Evolutionary conservation across 2,888 invertebrate species (phyloP).

Genomic region (Cremastinae sp.): DNA sequence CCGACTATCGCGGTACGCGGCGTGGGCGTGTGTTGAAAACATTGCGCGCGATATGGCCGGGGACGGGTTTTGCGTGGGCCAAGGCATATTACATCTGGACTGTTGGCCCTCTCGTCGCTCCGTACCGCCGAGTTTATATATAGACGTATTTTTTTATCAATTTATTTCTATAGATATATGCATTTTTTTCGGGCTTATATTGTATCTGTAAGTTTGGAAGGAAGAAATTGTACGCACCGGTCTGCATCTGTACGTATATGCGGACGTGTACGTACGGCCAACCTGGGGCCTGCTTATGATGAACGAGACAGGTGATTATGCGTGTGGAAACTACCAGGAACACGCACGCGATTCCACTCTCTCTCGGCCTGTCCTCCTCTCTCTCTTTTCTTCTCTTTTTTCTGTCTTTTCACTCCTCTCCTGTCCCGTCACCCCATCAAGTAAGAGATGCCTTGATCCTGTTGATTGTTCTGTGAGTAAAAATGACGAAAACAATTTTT

Average conservation of each 20-base stretch:
- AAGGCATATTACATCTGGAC: constrained; percentile 76
- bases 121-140: constrained; percentile 18
- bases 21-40: constrained; percentile 78
- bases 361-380: constrained; percentile 38
- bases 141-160: constrained; percentile 9
- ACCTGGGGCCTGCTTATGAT: constrained; percentile 71
- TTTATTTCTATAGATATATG: constrained; percentile 15
- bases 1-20: constrained; percentile 71
- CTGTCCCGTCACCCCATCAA: constrained; percentile 45
- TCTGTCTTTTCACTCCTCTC: constrained; percentile 10
- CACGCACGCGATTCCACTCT: constrained; percentile 62
- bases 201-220: constrained; percentile 4
- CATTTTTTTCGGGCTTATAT: constrained; percentile 12
- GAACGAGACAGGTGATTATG: constrained; percentile 80
- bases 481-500: no score
- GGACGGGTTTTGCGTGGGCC: constrained; percentile 78
- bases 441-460: constrained; percentile 58
- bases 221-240: constrained; percentile 36
- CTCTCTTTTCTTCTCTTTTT: constrained; percentile 17
- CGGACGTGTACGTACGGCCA: constrained; percentile 47
- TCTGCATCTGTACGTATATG: no score
- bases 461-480: constrained; percentile 42
- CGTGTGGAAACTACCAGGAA: constrained; percentile 76
- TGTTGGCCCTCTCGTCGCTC: constrained; percentile 37
- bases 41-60: constrained; percentile 71